Base-by-base conservation (phyloP, 2,888 invertebrate genomes). In the Agrochola circellaris region DNA sequence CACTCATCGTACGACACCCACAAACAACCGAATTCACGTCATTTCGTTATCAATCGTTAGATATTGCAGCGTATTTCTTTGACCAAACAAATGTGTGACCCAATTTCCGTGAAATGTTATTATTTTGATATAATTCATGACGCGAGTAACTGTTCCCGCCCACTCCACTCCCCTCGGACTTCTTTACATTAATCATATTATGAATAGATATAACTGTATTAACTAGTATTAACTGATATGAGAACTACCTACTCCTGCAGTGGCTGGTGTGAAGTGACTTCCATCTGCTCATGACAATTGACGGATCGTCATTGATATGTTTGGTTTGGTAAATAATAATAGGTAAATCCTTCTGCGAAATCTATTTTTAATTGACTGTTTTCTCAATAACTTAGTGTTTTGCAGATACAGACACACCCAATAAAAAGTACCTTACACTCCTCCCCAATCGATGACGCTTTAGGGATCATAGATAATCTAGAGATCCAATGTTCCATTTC, bases 21-120 rank as follows among this genome's bases (percentile, higher is more conserved):
- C 74, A 88, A 89, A 88, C 89, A 89, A 77, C 38, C 81, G 72
- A 77, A 87, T 76, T 75, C 64, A 68, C 87, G 88, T 88, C 87
- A 88, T 66, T 60, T 51, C 74, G 60, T 83, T 82, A 83, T 79
- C 77, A 71, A 65, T 66, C 61, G 34, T 75, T 71, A 75, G 70
- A 77, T 87, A 78, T 73, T 82, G 82, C 82, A 85, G 73, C 79
- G 83, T 82, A 82, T 82, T 78, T 79, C 60, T 81, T 73, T 76
- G n/a, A 26, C 66, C 45, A 73, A 86, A 83, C 69, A 83, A 77
- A 72, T 60, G 77, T 73, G 45, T 79, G 88, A 78, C 82, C 86
- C 79, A 69, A 74, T 88, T 88, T 86, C 79, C 65, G 54, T 67
- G 65, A 64, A 75, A 68, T 77, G 45, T 73, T 83, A 83, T 61